A percentile compares a stretch with the other conserved stretches of the same genome.
phyloP scores from a whole-genome alignment of 2,888 invertebrate species.

The Bhutanitis thaidina region DNA sequence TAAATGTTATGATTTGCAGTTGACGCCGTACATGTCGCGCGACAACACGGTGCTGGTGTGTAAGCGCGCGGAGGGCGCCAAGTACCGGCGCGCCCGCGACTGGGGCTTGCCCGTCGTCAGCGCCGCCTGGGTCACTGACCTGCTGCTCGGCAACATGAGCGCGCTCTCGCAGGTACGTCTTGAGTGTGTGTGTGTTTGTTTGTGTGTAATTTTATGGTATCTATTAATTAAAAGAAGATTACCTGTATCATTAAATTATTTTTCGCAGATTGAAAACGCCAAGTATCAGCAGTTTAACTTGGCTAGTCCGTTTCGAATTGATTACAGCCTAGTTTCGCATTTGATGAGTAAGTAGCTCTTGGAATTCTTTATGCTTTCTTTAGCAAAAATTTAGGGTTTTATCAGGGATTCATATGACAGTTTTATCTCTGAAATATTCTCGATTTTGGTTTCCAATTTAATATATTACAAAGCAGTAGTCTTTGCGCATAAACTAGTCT shows the following conservation, averaged over 20 bases:
- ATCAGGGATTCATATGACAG: no score
- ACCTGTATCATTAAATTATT: no score
- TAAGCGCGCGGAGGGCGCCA: conserved; percentile 91
- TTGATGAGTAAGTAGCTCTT: conserved; percentile 88
- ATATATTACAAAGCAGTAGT: no score
- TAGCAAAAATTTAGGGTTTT: no score
- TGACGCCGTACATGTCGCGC: conserved; percentile 87
- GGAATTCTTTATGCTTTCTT: no score
- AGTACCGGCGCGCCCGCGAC: conserved; percentile 93
- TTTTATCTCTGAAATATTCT: no score
- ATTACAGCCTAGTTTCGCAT: conserved; percentile 91
- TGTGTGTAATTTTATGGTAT: no score
- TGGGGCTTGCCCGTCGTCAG: conserved; percentile 96
- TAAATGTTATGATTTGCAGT: conserved; percentile 41
- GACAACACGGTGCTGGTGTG: conserved; percentile 89
- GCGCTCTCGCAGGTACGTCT: conserved; percentile 84
- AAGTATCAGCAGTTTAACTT: conserved; percentile 93
- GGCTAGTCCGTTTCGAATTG: conserved; percentile 90
- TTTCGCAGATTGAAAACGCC: conserved; percentile 82
- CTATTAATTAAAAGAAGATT: no score
- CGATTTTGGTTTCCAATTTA: no score
- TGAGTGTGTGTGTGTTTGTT: no score
- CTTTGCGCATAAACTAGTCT: no score
- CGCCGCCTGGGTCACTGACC: conserved; percentile 95
- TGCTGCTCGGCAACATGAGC: conserved; percentile 92